Conservation (phyloP, 2,888 invertebrate genomes). For the Clunio marinus region DNA sequence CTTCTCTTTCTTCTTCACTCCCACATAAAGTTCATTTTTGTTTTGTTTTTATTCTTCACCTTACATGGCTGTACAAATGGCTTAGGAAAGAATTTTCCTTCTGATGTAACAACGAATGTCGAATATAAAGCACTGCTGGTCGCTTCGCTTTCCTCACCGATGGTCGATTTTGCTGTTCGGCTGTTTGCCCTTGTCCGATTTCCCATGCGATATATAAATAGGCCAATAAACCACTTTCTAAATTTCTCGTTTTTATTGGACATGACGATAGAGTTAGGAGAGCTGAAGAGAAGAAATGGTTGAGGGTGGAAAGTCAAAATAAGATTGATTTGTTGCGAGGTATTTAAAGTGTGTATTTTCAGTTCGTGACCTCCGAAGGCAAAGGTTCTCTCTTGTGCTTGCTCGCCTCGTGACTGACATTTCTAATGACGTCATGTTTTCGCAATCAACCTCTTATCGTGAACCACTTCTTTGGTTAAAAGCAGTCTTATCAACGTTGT, state of each 20-base stretch:
- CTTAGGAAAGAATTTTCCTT: neutral
- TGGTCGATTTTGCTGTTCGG: neutral
- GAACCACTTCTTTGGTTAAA: no score
- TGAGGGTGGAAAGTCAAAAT: no score
- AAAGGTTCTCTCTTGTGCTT: no score
- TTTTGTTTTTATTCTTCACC: neutral
- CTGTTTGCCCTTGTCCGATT: no score
- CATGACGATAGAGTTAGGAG: no score
- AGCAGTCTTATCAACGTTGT: no score
- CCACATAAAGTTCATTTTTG: no score
- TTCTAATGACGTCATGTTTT: neutral
- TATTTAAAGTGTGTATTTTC: neutral
- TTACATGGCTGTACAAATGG: no score
- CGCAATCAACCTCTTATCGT: neutral
- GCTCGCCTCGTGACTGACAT: neutral
- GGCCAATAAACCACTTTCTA: neutral
- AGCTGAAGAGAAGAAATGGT: no score
- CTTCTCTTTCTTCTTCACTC: neutral
- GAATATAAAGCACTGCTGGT: neutral
- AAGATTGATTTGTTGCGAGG: conserved; percentile 3
- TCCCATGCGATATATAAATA: neutral
- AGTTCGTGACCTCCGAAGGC: neutral
- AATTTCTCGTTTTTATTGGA: conserved; percentile 1
- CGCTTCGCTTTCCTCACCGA: neutral
- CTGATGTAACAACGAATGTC: no score